Percentiles rank a stretch among this genome's conserved stretches.
Conservation (phyloP, 2,797 vertebrate species). For the Masticophis lateralis region DNA sequence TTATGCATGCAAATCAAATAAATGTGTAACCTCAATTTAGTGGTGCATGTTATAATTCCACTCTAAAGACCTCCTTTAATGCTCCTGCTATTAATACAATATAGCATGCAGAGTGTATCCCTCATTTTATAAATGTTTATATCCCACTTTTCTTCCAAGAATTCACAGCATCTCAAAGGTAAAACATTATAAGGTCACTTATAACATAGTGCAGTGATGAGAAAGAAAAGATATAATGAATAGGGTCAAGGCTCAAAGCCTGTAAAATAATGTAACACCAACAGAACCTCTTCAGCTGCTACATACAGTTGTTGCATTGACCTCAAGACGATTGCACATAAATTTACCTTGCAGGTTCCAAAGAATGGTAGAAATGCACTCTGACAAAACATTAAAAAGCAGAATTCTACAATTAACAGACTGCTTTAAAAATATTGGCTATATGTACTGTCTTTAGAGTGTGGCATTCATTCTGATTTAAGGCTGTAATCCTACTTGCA, state of each 20-base stretch:
- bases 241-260: background rate
- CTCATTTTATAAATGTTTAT: background rate
- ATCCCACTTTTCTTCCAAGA: background rate
- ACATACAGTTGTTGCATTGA: background rate
- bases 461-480: too few relatives aligned
- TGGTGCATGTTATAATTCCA: background rate
- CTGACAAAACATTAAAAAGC: background rate
- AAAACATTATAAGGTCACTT: background rate
- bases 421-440: background rate
- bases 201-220: background rate
- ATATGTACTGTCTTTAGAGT: background rate
- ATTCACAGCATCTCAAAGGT: background rate
- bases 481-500: background rate
- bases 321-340: background rate
- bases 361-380: background rate
- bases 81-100: background rate
- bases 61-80: background rate
- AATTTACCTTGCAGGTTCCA: background rate
- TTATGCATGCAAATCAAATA: background rate
- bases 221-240: background rate
- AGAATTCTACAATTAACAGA: background rate
- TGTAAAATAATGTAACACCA: background rate
- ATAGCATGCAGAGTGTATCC: background rate
- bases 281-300: background rate
- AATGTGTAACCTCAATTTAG: constrained; percentile 8